Percentiles rank a stretch among this genome's conserved stretches.
Evolutionary conservation across 2,113 vertebrate species (phyloP).

Genomic region (Myocastor coypus): DNA sequence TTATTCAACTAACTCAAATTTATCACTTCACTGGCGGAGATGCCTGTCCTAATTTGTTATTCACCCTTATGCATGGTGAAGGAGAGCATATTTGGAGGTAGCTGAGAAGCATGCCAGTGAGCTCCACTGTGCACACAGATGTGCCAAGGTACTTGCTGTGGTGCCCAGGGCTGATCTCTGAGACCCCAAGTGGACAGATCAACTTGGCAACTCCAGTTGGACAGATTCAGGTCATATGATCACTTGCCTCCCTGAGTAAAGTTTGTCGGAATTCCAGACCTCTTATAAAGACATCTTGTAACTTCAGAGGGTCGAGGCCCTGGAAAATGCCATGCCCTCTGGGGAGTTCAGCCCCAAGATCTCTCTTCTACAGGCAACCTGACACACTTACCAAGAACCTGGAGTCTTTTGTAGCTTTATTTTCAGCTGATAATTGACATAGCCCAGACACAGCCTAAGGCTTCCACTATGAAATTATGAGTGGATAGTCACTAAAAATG

Average conservation of each 20-base stretch:
- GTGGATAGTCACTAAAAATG: background rate
- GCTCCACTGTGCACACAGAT: background rate
- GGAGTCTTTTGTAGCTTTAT: background rate
- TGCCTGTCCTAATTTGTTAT: background rate
- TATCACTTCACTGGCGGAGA: background rate
- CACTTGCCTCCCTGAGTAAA: background rate
- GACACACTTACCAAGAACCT: background rate
- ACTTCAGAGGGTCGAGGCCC: background rate
- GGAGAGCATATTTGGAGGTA: background rate
- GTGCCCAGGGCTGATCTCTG: no score
- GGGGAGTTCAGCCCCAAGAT: background rate
- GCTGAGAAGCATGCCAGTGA: background rate
- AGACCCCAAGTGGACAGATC: no score
- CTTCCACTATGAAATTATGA: background rate
- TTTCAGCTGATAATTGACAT: background rate
- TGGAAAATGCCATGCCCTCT: background rate
- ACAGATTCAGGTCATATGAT: background rate
- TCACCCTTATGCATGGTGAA: background rate
- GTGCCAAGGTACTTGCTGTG: background rate
- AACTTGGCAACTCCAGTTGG: no score
- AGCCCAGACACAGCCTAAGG: background rate
- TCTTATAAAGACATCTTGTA: background rate
- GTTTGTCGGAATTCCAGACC: background rate
- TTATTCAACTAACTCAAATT: no score
- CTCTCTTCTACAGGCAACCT: background rate